Evolutionary conservation across 2,113 vertebrate genomes (phyloP), one percentile per base, ranked within the genome.

Genomic region (Aegotheles bennettii): DNA sequence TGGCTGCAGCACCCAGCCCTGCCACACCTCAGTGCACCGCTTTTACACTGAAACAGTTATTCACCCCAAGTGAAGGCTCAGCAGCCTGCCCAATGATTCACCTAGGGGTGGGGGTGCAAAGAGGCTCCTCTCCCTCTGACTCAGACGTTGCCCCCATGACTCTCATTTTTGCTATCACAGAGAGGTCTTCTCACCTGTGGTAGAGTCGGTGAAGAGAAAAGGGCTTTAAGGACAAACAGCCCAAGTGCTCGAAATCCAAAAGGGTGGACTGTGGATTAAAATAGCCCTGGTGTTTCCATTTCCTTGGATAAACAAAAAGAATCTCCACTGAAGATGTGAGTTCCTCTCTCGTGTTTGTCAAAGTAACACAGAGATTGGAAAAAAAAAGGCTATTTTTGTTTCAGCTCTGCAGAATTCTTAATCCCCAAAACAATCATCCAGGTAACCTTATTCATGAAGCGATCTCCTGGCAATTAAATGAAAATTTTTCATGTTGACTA

Each of bases 371-470:
- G 28, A 4, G 40, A 9, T 6, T 8, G 16, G 48, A 11, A 2
- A 16, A 31, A 56, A 36, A 6, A 8, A 33, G 14, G 15, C 24
- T 93, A 57, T 74, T 93, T 89, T 84, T 70, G 13, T 15, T 78
- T 70, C 38, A 42, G 26, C 7, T 70, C 38, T 67, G 56, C 20
- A 61, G 71, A 89, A 95, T 89, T 78, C 69, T 78, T 84, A 70
- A 94, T 87, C 84, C 84, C 54, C 76, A 86, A 77, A 38, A 77
- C 40, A 93, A 50, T 67, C 60, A 67, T 69, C 29, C 47, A 87
- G 89, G 77, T 78, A 78, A 60, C 47, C 33, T 13, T 54, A 54
- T 38, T 78, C 68, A 65, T 10, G 26, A 29, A 91, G 43, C 2
- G 1, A 61, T 59, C n/a, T 91, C 53, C 28, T 17, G 36, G 48